Evolutionary conservation across 2,797 vertebrate genomes (phyloP).

Genomic region (Odontamblyopus rebecca): DNA sequence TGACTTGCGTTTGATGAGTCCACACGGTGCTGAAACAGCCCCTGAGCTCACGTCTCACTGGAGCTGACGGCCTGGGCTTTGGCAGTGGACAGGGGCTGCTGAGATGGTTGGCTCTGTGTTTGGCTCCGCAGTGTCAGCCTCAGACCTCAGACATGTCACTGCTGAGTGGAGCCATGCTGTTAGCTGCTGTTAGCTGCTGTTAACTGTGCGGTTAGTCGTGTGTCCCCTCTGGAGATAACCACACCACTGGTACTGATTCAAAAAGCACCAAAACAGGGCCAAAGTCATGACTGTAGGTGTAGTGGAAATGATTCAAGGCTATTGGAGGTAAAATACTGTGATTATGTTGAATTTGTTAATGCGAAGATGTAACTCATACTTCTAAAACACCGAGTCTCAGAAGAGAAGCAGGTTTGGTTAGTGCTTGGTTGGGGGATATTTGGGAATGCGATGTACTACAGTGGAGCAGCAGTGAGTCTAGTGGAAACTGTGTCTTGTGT

Average conservation of each 20-base stretch:
- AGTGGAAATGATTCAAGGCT: background rate
- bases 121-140: constrained; percentile 60
- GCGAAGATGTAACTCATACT: background rate
- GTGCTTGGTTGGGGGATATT: too few species aligned
- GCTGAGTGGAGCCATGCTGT: constrained; percentile 43
- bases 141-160: constrained; percentile 57
- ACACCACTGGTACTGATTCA: constrained; percentile 28
- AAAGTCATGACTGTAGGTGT: background rate
- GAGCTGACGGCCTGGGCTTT: constrained; percentile 44
- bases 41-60: constrained; percentile 2
- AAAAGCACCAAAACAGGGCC: constrained; percentile 28
- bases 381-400: too few species aligned
- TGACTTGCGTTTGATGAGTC: background rate
- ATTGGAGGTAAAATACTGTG: background rate
- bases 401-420: too few species aligned
- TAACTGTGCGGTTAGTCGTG: constrained; percentile 13
- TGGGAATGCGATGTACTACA: too few species aligned
- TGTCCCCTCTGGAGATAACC: constrained; percentile 42
- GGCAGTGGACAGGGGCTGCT: constrained; percentile 45
- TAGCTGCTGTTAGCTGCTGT: background rate
- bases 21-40: background rate
- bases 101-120: constrained; percentile 60
- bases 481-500: too few species aligned
- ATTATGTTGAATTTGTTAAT: background rate
- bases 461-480: too few species aligned